Evolutionary conservation across 2,113 vertebrate genomes (phyloP), one percentile per base, ranked within the genome.

Genomic region (Anoura caudifer): DNA sequence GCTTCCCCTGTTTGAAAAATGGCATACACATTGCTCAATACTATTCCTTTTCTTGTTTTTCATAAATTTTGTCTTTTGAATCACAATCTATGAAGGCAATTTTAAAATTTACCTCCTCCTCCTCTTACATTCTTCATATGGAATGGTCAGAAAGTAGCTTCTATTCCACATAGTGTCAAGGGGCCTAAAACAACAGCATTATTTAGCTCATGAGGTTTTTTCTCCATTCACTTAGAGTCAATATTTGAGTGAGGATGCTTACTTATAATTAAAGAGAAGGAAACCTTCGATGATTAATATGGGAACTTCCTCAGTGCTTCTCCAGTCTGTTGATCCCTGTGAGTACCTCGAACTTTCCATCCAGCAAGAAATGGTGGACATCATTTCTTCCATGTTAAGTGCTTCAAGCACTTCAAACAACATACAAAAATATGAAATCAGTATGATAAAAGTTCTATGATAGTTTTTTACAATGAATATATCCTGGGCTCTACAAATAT

Each of bases 231-330:
- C 17, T 79, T 24, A 52, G 31, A 80, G 56, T 69, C 79, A 70
- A 22, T 26, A 33, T 11, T 28, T 80, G 61, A 43, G 45, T 54
- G 36, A 17, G 19, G 67, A 92, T 61, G 52, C 98, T 98, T 99
- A 99, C 99, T 98, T 98, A 96, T 99, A 98, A 97, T 99, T 99
- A 98, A 99, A 99, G 92, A 99, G 99, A 77, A 99, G 99, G 98
- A 99, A 99, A 45, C 99, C 99, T 98, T 99, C 99, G 36, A 99
- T 98, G 93, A 99, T 99, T 97, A 99, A 98, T 97, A 99, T 98
- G 89, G 97, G 98, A 85, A 98, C 87, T 28, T 98, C 96, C 0
- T 98, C 89, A 28, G 92, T 2, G 16, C 24, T 95, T 97, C 91
- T 86, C 54, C 72, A 26, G 47, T 33, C 90, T 59, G 52, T 90